phyloP scores from a whole-genome alignment of 2,888 invertebrate genomes.

The Lasioglossum lativentre region DNA sequence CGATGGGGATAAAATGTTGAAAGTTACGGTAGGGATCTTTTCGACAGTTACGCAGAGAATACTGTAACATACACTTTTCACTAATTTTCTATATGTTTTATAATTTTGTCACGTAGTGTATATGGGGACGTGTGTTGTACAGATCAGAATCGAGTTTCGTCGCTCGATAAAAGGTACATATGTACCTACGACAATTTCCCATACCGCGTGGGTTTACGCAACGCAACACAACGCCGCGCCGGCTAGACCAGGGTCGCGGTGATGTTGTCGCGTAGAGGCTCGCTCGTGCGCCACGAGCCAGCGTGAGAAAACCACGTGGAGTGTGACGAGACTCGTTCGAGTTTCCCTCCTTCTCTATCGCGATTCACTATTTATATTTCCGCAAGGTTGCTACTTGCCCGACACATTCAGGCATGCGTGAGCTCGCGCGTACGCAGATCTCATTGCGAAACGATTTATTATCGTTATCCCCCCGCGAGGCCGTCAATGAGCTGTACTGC shows the following conservation, averaged over 20 bases:
- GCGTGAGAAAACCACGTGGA: slow-evolving; percentile 67
- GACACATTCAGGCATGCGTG: slow-evolving; percentile 43
- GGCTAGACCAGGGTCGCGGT: slow-evolving; percentile 39
- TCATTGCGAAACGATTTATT: slow-evolving; percentile 76
- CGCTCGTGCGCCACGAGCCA: slow-evolving; percentile 27
- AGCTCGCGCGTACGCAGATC: slow-evolving; percentile 45
- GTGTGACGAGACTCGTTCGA: slow-evolving; percentile 59
- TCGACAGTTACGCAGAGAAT: too few relatives aligned
- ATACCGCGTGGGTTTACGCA: slow-evolving; percentile 51
- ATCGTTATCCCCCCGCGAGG: slow-evolving; percentile 70
- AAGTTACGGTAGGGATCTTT: too few relatives aligned
- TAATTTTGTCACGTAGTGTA: too few relatives aligned
- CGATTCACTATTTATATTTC: slow-evolving; percentile 62
- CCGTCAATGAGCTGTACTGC: slow-evolving; percentile 23
- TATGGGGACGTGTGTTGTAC: too few relatives aligned
- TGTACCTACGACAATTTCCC: not conserved
- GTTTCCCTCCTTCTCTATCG: slow-evolving; percentile 45
- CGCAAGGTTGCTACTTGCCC: slow-evolving; percentile 60
- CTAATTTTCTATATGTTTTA: too few relatives aligned
- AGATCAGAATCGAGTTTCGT: not conserved
- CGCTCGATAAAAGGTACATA: not conserved
- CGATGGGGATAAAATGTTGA: too few relatives aligned
- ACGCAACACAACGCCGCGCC: slow-evolving; percentile 12
- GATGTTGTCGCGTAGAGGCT: slow-evolving; percentile 35
- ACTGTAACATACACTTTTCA: too few relatives aligned